These are phyloP conservation scores for Porphyrio hochstetteri DNA, from an alignment of 2,113 vertebrate species.

Conservation along the genomic window DNA sequence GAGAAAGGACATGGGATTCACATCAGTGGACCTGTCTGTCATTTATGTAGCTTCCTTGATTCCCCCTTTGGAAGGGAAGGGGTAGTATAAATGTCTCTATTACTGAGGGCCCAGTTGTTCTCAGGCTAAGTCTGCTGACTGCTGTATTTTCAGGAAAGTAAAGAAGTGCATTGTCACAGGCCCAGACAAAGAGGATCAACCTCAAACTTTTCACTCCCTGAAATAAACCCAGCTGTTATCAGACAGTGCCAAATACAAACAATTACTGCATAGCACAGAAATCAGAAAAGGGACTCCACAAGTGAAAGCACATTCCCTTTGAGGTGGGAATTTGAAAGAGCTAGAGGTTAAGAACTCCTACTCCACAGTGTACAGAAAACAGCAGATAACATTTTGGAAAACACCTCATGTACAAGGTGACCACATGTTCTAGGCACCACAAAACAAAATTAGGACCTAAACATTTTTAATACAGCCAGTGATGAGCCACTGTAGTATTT, in stretches of 20 bases:
- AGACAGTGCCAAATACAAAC: background rate
- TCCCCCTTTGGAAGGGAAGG: background rate
- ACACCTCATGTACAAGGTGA: background rate
- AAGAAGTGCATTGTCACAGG: background rate
- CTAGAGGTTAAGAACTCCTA: background rate
- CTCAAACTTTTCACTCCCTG: background rate
- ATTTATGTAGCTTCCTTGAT: background rate
- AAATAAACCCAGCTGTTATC: background rate
- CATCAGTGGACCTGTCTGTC: background rate
- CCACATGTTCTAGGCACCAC: accelerated
- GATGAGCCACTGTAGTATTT: background rate
- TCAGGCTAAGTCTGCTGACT: background rate
- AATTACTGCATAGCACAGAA: background rate
- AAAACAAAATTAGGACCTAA: background rate
- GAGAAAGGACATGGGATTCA: background rate
- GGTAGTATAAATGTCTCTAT: background rate
- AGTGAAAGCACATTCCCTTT: background rate
- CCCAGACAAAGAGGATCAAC: background rate
- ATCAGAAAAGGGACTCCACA: background rate
- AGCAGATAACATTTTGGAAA: background rate
- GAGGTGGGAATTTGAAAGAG: background rate
- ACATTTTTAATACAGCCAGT: background rate
- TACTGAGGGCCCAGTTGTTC: background rate
- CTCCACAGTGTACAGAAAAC: background rate
- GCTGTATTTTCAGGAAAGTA: background rate